A percentile compares a stretch with the other conserved stretches of the same genome.
Conservation (phyloP, 2,797 vertebrate genomes). For the Gorsachius magnificus region DNA sequence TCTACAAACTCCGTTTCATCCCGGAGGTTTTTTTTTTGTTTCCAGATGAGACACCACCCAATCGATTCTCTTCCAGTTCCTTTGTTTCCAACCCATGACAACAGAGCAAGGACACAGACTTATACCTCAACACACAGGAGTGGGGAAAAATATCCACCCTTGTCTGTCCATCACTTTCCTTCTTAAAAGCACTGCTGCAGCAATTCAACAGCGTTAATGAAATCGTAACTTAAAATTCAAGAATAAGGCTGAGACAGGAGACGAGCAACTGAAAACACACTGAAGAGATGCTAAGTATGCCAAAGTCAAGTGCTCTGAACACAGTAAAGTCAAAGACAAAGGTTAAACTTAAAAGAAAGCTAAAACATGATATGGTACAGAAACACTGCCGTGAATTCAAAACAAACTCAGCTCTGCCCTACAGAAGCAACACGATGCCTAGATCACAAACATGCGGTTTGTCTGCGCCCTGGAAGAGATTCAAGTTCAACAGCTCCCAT, state of each 20-base stretch:
- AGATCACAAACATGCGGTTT: background rate
- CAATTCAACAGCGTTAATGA: background rate
- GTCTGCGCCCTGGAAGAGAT: background rate
- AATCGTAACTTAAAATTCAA: background rate
- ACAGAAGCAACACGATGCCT: background rate
- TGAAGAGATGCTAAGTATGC: background rate
- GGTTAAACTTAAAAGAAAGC: background rate
- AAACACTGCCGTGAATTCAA: background rate
- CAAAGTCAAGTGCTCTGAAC: background rate
- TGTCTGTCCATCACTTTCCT: background rate
- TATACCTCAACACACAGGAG: background rate
- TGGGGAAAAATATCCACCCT: background rate
- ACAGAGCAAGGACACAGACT: background rate
- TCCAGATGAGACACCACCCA: constrained; percentile 1
- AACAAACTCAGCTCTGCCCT: background rate
- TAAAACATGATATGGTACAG: background rate
- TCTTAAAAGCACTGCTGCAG: background rate
- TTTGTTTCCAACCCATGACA: background rate
- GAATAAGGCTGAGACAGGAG: background rate
- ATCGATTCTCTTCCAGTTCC: background rate
- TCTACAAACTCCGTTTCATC: constrained; percentile 3
- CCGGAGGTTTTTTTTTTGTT: constrained; percentile 28
- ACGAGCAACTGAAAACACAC: background rate
- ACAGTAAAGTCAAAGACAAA: background rate
- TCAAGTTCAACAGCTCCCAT: background rate